A percentile compares a stretch with the other conserved stretches of the same genome.
Conservation (phyloP, 1,140 invertebrate genomes). For the Tetramorium simillimum region DNA sequence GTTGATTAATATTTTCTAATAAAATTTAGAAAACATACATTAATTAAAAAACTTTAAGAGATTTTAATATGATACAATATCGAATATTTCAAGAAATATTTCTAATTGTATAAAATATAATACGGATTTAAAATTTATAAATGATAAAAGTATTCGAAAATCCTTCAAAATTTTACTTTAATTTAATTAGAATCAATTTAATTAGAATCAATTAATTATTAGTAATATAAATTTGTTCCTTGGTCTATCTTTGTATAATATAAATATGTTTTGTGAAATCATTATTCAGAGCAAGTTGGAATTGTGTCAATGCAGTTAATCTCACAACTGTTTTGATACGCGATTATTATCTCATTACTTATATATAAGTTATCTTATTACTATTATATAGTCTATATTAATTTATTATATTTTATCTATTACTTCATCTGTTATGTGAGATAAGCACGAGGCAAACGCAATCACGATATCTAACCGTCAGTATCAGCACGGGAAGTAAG, state of each 20-base stretch:
- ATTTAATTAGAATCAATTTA: not conserved
- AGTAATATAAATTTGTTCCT: not conserved
- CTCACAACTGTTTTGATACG: not conserved
- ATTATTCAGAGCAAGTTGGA: not conserved
- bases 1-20: not conserved
- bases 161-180: not conserved
- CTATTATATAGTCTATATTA: not conserved
- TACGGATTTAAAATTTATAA: not conserved
- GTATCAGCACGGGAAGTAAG: slow-evolving; percentile 40
- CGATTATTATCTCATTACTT: too few species aligned
- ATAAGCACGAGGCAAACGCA: slow-evolving; percentile 4
- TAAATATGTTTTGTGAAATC: not conserved
- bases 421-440: slow-evolving; percentile 2
- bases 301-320: not conserved
- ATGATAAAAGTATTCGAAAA: not conserved
- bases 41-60: not conserved
- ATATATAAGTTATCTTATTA: not conserved
- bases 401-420: not conserved
- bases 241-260: not conserved
- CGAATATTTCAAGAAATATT: not conserved
- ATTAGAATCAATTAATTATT: not conserved
- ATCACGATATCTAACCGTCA: slow-evolving; percentile 23
- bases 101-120: not conserved
- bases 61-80: not conserved
- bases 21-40: not conserved